These are phyloP conservation scores for Lysandra coridon DNA, from an alignment of 2,888 invertebrate genomes.

Conservation along the genomic window DNA sequence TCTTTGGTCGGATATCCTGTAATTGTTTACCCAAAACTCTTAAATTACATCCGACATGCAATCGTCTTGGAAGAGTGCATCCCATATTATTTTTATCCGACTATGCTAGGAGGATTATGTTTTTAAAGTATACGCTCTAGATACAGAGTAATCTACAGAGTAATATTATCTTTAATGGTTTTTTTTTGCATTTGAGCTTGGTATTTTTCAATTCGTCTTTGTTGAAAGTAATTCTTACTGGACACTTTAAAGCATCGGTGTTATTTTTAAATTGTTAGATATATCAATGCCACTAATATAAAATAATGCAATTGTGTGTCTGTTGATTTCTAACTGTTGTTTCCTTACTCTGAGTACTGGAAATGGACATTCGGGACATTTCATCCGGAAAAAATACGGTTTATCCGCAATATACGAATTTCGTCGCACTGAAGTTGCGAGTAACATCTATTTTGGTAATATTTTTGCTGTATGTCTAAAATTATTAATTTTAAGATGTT, in stretches of 20 bases:
- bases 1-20: neutral
- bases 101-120: no score
- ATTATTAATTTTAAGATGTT: neutral
- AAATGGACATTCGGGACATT: no score
- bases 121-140: neutral
- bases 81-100: neutral
- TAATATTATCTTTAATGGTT: neutral
- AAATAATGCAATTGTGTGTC: neutral
- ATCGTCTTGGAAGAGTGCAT: neutral
- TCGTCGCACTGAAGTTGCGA: no score
- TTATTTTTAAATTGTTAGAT: no score
- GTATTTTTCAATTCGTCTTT: no score
- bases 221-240: no score
- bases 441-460: no score
- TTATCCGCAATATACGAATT: no score
- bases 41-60: slow-evolving; percentile 18
- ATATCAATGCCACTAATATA: no score
- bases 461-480: neutral
- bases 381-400: no score
- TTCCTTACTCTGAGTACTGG: neutral
- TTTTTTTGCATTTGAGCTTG: no score
- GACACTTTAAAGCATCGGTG: no score
- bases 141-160: neutral
- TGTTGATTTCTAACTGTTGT: neutral
- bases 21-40: slow-evolving; percentile 14